phyloP scores from a whole-genome alignment of 1,140 invertebrate genomes.

The Drosophila bipectinata region DNA sequence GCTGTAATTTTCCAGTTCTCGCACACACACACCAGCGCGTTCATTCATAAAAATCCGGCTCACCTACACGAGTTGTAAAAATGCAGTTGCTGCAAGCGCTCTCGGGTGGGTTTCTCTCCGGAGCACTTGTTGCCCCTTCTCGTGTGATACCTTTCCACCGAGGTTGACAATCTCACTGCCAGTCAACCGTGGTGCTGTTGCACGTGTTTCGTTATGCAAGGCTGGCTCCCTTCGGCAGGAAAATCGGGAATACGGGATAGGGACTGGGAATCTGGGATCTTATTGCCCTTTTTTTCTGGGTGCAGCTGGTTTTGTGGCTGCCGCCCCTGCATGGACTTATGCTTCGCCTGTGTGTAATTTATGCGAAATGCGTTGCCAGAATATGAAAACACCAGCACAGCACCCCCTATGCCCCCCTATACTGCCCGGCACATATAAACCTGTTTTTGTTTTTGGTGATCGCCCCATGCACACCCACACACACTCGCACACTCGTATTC shows the following conservation, averaged over 20 bases:
- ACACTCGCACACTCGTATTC: slow-evolving; percentile 28
- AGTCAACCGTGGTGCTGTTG: slow-evolving; percentile 53
- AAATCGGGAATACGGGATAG: slow-evolving; percentile 27
- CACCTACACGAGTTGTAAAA: slow-evolving; percentile 80
- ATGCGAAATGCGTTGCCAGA: slow-evolving; percentile 79
- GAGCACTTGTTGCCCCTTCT: slow-evolving; percentile 51
- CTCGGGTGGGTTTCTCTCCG: slow-evolving; percentile 19
- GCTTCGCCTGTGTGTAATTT: slow-evolving; percentile 53
- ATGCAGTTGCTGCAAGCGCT: slow-evolving; percentile 65
- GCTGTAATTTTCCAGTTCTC: slow-evolving; percentile 12
- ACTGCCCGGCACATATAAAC: slow-evolving; percentile 47
- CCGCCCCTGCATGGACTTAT: slow-evolving; percentile 30
- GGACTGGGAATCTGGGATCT: slow-evolving; percentile 50
- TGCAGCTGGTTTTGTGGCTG: slow-evolving; percentile 50
- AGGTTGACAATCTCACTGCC: slow-evolving; percentile 63
- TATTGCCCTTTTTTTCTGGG: slow-evolving; percentile 65
- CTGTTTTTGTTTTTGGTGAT: slow-evolving; percentile 68
- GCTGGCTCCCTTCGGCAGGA: slow-evolving; percentile 46
- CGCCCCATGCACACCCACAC: slow-evolving; percentile 55
- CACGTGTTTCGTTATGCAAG: slow-evolving; percentile 79
- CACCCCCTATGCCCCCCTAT: slow-evolving; percentile 1
- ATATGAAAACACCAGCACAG: slow-evolving; percentile 58
- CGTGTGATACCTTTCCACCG: slow-evolving; percentile 41
- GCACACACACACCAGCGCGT: slow-evolving; percentile 53
- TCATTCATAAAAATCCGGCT: slow-evolving; percentile 81